Percentiles rank a stretch among this genome's conserved stretches.
phyloP scores from a whole-genome alignment of 2,888 invertebrate species.

The Stenolophus ochropezus region DNA sequence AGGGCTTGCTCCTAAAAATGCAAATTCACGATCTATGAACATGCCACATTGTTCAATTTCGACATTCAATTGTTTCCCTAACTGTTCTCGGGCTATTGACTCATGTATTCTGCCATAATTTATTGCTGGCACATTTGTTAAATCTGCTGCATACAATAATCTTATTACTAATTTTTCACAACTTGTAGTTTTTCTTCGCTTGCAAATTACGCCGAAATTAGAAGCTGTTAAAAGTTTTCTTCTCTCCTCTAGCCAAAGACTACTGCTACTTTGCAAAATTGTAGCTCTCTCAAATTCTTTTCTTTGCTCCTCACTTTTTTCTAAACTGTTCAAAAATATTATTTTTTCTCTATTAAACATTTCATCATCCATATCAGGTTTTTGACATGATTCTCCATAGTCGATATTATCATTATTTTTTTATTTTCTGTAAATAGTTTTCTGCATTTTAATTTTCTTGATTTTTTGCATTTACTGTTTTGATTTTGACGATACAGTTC shows the following conservation, averaged over 20 bases:
- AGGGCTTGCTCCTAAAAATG: constrained; percentile 8
- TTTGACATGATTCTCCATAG: background rate
- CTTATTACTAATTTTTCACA: constrained; percentile 34
- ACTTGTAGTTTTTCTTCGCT: constrained; percentile 37
- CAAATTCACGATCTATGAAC: constrained; percentile 7
- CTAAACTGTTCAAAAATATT: constrained; percentile 20
- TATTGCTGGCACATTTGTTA: background rate
- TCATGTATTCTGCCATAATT: background rate
- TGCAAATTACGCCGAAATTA: constrained; percentile 18
- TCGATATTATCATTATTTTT: background rate
- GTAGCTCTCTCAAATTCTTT: constrained; percentile 19
- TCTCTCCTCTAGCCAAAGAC: constrained; percentile 51
- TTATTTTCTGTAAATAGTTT: background rate
- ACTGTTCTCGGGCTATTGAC: background rate
- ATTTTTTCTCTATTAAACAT: constrained; percentile 11
- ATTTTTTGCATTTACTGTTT: background rate
- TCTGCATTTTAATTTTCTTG: background rate
- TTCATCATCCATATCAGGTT: constrained; percentile 8
- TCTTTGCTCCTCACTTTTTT: constrained; percentile 21
- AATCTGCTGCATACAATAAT: background rate
- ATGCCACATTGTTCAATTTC: background rate
- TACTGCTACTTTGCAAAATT: constrained; percentile 36
- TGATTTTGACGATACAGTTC: background rate
- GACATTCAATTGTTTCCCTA: background rate
- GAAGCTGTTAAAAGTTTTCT: constrained; percentile 49